A percentile compares a stretch with the other conserved stretches of the same genome.
phyloP scores from a whole-genome alignment of 2,113 vertebrate genomes.

The cat (Felis catus) region F.catus_Fca126_mat1.0 CM031418.1:93380001-93380500 shows the following conservation, averaged over 20 bases:
- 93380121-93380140: neutral
- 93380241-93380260: neutral
- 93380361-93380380: neutral
- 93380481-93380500: neutral
- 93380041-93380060: constrained; percentile 34
- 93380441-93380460: neutral
- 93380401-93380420: neutral
- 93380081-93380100: neutral
- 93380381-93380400: neutral
- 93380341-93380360: neutral
- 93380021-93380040: constrained; percentile 29
- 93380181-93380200: neutral
- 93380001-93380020: constrained; percentile 32
- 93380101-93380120: neutral
- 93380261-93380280: neutral
- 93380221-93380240: neutral
- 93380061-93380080: constrained; percentile 25
- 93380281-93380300: neutral
- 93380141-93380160: neutral
- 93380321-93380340: neutral
- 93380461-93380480: neutral
- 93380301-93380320: neutral
- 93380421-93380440: neutral
- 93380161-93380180: neutral
- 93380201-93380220: neutral